Percentiles rank a stretch among this genome's conserved stretches.
Evolutionary conservation across 2,113 vertebrate genomes (phyloP).

Genomic region (Saguinus imperator): DNA sequence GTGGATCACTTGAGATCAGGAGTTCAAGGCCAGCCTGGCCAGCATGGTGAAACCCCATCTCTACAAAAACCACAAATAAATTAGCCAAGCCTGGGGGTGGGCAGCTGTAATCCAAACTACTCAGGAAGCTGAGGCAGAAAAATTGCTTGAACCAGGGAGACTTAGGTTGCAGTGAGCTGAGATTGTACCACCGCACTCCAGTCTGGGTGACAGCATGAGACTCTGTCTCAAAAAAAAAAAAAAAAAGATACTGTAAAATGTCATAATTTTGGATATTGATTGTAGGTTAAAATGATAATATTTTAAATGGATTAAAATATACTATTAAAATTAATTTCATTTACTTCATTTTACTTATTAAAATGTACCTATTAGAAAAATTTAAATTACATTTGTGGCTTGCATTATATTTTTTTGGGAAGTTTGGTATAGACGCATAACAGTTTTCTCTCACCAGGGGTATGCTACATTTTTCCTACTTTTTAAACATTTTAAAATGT

Average conservation of each 20-base stretch:
- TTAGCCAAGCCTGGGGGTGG: too few relatives aligned
- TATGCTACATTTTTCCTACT: background rate
- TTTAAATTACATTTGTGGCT: background rate
- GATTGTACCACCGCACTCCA: too few relatives aligned
- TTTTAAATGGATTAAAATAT: background rate
- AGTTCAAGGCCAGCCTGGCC: too few relatives aligned
- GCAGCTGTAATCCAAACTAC: too few relatives aligned
- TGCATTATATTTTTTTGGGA: background rate
- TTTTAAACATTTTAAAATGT: background rate
- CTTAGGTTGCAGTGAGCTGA: too few relatives aligned
- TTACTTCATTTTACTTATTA: conserved; percentile 33
- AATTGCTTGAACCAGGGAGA: too few relatives aligned
- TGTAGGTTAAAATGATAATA: background rate
- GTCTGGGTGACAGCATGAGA: too few relatives aligned
- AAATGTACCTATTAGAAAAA: background rate
- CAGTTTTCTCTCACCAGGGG: background rate
- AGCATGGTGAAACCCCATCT: too few relatives aligned
- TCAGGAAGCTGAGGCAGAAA: too few relatives aligned
- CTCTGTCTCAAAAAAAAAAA: too few relatives aligned
- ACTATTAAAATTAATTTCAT: background rate
- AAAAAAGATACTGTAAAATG: background rate
- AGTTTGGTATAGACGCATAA: background rate
- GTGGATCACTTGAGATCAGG: too few relatives aligned
- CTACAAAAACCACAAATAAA: too few relatives aligned
- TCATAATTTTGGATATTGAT: background rate